Conservation (phyloP, 2,888 invertebrate genomes). For the Cantharis lateralis region DNA sequence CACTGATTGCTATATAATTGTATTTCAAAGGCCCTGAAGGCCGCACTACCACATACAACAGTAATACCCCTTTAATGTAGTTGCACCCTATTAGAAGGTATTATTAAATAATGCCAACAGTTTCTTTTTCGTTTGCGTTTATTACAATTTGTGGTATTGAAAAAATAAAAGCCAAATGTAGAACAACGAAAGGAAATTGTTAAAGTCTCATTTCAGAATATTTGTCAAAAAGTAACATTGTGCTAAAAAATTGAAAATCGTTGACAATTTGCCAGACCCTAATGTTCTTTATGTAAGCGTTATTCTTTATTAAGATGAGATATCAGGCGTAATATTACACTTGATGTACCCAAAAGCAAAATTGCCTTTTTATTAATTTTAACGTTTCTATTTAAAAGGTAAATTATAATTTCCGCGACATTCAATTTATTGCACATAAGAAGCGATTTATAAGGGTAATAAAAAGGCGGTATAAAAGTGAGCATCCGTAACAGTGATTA, state of each 20-base stretch:
- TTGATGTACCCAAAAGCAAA: constrained; percentile 17
- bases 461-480: constrained; percentile 35
- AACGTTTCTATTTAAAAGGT: constrained; percentile 42
- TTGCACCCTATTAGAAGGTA: neutral
- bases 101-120: constrained; percentile 8
- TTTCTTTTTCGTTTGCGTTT: neutral
- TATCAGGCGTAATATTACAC: constrained; percentile 21
- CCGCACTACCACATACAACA: neutral
- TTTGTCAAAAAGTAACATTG: neutral
- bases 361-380: constrained; percentile 37
- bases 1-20: constrained; percentile 21
- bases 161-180: neutral
- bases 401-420: constrained; percentile 19
- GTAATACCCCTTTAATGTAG: neutral
- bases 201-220: neutral
- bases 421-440: constrained; percentile 36
- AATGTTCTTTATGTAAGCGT: constrained; percentile 22
- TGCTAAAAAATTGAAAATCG: constrained; percentile 7
- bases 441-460: constrained; percentile 41
- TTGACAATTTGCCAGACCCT: constrained; percentile 2
- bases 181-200: constrained; percentile 1
- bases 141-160: neutral
- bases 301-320: constrained; percentile 27
- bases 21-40: constrained; percentile 10
- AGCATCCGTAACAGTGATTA: constrained; percentile 39